phyloP scores from a whole-genome alignment of 1,140 invertebrate genomes.

The Macrosteles quadrilineatus region DNA sequence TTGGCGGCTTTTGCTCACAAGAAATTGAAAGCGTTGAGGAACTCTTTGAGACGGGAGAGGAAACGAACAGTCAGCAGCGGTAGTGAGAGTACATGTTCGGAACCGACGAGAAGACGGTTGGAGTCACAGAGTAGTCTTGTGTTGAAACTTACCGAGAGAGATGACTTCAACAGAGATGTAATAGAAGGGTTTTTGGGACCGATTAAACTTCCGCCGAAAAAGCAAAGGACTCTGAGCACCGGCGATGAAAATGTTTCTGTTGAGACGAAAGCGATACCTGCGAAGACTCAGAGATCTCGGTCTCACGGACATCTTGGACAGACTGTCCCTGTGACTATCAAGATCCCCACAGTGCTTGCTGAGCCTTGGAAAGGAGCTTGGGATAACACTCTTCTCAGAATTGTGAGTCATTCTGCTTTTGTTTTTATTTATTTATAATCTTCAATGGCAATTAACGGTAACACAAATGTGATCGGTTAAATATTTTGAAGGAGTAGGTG shows the following conservation, averaged over 20 bases:
- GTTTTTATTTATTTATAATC: too few species aligned
- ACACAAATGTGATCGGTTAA: too few species aligned
- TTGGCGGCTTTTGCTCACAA: background rate
- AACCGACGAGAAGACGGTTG: background rate
- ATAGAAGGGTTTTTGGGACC: background rate
- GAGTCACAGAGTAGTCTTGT: background rate
- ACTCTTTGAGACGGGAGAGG: background rate
- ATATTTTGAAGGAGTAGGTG: too few species aligned
- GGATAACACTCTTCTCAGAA: constrained; percentile 3
- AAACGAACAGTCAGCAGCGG: background rate
- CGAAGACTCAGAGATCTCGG: background rate
- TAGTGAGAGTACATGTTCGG: background rate
- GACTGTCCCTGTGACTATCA: background rate
- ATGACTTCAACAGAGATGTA: background rate
- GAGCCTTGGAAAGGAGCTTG: constrained; percentile 13
- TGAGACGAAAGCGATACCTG: background rate
- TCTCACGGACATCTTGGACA: background rate
- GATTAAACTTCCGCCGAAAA: background rate
- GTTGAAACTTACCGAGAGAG: background rate
- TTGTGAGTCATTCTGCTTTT: too few species aligned
- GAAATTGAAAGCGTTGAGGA: background rate
- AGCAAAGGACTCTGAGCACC: background rate
- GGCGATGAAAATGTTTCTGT: background rate
- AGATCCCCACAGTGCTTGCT: background rate
- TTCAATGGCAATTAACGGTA: too few species aligned